phyloP scores from a whole-genome alignment of 2,888 invertebrate species.

The Allolobophora icterica region DNA sequence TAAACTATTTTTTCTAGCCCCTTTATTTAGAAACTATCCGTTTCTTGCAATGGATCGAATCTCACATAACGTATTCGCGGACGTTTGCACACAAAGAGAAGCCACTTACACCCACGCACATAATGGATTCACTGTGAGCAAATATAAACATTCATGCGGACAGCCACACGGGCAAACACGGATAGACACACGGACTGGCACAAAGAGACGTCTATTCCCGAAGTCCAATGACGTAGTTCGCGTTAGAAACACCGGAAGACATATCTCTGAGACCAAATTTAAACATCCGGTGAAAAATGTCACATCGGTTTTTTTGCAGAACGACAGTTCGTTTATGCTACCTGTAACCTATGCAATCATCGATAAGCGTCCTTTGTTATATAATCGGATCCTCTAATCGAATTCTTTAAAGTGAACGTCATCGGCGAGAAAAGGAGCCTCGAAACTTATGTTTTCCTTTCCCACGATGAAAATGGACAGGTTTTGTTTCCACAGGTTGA shows the following conservation, averaged over 20 bases:
- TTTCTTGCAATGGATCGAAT: too few species aligned
- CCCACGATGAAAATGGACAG: conserved; percentile 2
- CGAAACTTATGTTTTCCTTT: background rate
- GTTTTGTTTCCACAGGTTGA: background rate
- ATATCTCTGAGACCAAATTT: background rate
- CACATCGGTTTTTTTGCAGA: background rate
- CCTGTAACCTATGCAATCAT: background rate
- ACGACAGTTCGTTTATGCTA: background rate
- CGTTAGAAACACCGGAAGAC: background rate
- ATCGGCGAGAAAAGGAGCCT: background rate
- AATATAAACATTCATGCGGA: background rate
- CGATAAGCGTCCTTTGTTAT: background rate
- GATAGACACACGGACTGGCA: background rate
- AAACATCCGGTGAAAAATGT: background rate
- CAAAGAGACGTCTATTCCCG: background rate
- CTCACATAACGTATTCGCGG: too few species aligned
- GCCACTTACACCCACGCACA: background rate
- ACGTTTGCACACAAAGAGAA: too few species aligned
- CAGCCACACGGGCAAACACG: background rate
- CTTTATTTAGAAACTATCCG: too few species aligned
- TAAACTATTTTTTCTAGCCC: too few species aligned
- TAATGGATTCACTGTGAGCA: background rate
- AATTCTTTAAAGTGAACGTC: background rate
- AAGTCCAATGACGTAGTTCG: background rate
- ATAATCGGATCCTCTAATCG: background rate